phyloP scores from a whole-genome alignment of 2,888 invertebrate genomes.

The Chromoteleia sp. region DNA sequence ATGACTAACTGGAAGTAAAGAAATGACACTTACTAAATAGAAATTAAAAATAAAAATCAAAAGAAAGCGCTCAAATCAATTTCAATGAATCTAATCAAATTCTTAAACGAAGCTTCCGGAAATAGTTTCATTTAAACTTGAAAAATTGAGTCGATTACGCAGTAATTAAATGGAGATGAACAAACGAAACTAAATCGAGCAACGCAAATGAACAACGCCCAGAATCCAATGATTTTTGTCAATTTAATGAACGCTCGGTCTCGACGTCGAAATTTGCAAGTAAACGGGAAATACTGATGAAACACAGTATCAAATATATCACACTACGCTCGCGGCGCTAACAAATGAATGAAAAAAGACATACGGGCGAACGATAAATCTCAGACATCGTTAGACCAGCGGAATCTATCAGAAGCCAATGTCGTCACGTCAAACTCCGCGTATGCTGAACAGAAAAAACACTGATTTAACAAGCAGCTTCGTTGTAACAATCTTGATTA shows the following conservation, averaged over 20 bases:
- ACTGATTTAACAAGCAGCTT: no score
- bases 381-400: conserved; percentile 25
- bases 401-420: conserved; percentile 25
- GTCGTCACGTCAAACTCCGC: conserved; percentile 11
- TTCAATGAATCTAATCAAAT: no score
- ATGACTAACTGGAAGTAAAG: no score
- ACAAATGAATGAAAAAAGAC: conserved; percentile 37
- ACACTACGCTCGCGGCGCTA: conserved; percentile 11
- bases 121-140: background rate
- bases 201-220: background rate
- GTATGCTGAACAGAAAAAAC: background rate
- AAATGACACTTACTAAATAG: no score
- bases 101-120: background rate
- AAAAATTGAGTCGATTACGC: background rate
- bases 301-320: conserved; percentile 22
- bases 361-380: conserved; percentile 26
- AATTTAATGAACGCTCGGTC: conserved; percentile 13
- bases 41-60: no score
- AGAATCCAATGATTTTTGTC: conserved; percentile 1
- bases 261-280: conserved; percentile 5
- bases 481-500: no score
- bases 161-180: background rate
- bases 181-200: background rate
- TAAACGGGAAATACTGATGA: conserved; percentile 19
- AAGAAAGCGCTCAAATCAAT: no score